phyloP scores from a whole-genome alignment of 2,113 vertebrate genomes.

The Cnemophilus loriae region DNA sequence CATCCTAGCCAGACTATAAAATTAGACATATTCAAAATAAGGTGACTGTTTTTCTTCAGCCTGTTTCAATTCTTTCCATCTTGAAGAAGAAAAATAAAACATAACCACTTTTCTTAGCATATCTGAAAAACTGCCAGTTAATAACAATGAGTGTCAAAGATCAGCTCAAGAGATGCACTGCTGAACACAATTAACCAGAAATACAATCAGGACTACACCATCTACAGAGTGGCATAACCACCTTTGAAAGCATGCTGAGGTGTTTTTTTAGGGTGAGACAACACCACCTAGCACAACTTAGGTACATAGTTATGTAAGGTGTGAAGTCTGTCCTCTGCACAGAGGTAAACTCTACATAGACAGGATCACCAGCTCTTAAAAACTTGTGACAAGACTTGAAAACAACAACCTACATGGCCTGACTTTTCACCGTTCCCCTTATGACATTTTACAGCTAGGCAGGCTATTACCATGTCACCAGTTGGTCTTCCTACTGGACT shows the following conservation, averaged over 20 bases:
- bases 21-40: background rate
- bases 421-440: background rate
- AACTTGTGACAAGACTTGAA: background rate
- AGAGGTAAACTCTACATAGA: background rate
- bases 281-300: background rate
- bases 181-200: background rate
- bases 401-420: background rate
- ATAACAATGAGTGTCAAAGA: background rate
- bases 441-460: background rate
- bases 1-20: background rate
- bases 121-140: background rate
- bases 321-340: background rate
- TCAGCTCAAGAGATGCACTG: background rate
- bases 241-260: background rate
- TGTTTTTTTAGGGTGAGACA: background rate
- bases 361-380: background rate
- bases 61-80: background rate
- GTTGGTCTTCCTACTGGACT: background rate
- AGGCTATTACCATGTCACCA: background rate
- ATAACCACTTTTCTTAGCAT: background rate
- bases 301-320: background rate
- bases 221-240: background rate
- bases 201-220: background rate
- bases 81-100: background rate
- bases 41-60: background rate